A percentile compares a stretch with the other conserved stretches of the same genome.
Evolutionary conservation across 2,797 vertebrate species (phyloP).

Genomic region (Poecilia picta): DNA sequence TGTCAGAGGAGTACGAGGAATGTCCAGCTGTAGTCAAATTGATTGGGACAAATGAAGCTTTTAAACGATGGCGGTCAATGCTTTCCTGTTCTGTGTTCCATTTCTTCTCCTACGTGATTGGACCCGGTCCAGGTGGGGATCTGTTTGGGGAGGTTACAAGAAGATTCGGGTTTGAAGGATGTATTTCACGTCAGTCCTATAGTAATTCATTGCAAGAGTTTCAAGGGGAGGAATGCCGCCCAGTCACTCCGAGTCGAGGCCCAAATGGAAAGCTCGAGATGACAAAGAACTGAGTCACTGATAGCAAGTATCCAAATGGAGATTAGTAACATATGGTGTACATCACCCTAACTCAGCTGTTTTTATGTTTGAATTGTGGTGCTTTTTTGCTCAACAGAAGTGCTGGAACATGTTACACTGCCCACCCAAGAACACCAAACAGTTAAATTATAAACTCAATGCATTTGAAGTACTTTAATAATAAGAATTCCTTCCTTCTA

Average conservation of each 20-base stretch:
- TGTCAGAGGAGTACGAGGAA: constrained; percentile 47
- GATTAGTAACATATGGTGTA: background rate
- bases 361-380: background rate
- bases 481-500: background rate
- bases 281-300: constrained; percentile 29
- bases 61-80: constrained; percentile 62
- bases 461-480: background rate
- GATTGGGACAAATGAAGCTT: constrained; percentile 45
- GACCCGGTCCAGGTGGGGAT: constrained; percentile 62
- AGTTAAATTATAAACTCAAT: background rate
- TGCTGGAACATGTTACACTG: background rate
- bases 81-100: constrained; percentile 45
- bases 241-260: constrained; percentile 65
- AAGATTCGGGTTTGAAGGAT: constrained; percentile 64
- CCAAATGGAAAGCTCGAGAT: constrained; percentile 32
- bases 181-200: constrained; percentile 78
- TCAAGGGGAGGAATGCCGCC: constrained; percentile 78
- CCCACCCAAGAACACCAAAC: background rate
- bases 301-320: constrained; percentile 3
- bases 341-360: background rate
- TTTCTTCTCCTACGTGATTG: constrained; percentile 44
- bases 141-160: constrained; percentile 65
- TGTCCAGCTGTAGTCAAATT: constrained; percentile 57
- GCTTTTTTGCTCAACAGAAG: background rate
- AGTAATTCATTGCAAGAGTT: constrained; percentile 77